Evolutionary conservation across 1,140 invertebrate genomes (phyloP), one percentile per base, ranked within the genome.

Genomic region (Laodelphax striatellus): DNA sequence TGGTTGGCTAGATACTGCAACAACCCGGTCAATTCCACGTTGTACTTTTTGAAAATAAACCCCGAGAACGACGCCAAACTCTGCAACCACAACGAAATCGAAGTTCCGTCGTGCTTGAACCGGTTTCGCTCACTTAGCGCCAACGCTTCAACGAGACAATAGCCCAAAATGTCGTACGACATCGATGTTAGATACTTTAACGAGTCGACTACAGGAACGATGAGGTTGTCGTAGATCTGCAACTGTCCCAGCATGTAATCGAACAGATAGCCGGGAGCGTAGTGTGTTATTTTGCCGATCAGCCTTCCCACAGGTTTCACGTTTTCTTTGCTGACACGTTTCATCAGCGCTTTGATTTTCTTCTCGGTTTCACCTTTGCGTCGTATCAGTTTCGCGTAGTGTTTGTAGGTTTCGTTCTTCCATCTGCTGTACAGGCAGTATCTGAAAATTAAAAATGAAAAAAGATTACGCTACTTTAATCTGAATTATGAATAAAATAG

Each of bases 1-100:
- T 98, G 91, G 79, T 99, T 98, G 13, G 92, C 91, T 16, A 99
- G 91, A 76, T 97, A 99, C 71, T 98, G 94, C 66, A 99, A 75
- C 52, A 99, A 76, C 14, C 95, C 95, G 11, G 90, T 90, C 44
- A 99, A 77, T 73, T 99, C 97, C 57, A 99, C 90, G 66, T 87
- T 88, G 75, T 99, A 98, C 73, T 98, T 98, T 75, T 97, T 97
- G 71, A 92, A 98, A 58, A 98, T 88, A 13, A 91, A 85, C 31
- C 94, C 96, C 69, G 92, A 91, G 75, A 99, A 98, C 46, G 85
- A 90, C 1, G 94, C 90, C 5, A 98, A 80, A 69, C 91, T 94
- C 69, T 95, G 91, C 9, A 99, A 78, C 96, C 96, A 98, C 6
- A 87, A 76, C 9, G 94, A 94, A 62, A 97, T 88, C 10, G 91